phyloP scores from a whole-genome alignment of 2,797 vertebrate species.

The Helarctos malayanus region DNA sequence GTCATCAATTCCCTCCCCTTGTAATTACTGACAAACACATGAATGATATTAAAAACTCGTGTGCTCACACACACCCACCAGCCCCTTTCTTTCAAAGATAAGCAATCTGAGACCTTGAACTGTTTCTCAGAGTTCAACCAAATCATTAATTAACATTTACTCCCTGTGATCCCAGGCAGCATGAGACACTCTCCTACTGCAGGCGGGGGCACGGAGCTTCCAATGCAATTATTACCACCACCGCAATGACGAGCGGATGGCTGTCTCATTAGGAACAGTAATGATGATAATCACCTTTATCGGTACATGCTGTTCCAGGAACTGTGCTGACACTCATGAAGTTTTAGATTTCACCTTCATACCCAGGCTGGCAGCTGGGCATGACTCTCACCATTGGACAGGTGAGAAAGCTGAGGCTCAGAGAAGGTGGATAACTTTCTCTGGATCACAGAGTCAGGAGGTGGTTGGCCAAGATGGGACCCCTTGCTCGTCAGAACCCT shows the following conservation, averaged over 20 bases:
- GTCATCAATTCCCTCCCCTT: not conserved
- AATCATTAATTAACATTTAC: conserved; percentile 58
- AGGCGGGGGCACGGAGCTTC: not conserved
- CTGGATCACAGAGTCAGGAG: not conserved
- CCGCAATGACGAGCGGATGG: not conserved
- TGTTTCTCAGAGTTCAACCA: conserved; percentile 64
- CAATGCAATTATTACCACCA: not conserved
- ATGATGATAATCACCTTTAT: not conserved
- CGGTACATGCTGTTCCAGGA: not conserved
- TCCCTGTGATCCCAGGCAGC: conserved; percentile 46
- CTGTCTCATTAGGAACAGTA: not conserved
- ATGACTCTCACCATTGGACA: not conserved
- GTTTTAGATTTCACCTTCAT: not conserved
- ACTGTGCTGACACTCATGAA: not conserved
- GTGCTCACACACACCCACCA: not conserved
- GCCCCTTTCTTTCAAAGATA: conserved; percentile 42
- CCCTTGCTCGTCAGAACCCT: not conserved
- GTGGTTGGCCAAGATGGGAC: not conserved
- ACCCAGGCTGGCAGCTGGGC: not conserved
- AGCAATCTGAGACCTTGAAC: conserved; percentile 59
- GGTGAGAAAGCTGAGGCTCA: not conserved
- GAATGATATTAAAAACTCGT: not conserved
- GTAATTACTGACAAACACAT: not conserved
- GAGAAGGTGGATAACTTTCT: not conserved
- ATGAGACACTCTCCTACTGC: not conserved